These are phyloP conservation scores for Raillietiella orientalis DNA, from an alignment of 2,888 invertebrate species.

Conservation along the genomic window DNA sequence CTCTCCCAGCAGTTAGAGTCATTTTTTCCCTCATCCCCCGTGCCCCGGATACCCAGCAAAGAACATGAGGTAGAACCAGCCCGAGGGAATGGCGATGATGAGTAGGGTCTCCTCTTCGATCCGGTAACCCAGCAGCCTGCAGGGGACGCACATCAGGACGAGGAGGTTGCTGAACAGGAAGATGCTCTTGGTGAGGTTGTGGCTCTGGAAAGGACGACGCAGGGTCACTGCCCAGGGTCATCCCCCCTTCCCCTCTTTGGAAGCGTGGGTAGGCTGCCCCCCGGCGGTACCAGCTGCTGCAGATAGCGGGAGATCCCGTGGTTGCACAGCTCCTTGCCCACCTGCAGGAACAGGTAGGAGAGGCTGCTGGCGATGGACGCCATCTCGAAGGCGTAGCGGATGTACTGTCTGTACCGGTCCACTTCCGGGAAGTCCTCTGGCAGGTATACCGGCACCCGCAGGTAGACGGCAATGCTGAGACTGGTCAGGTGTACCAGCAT, in stretches of 20 bases:
- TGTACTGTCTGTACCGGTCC: too few relatives aligned
- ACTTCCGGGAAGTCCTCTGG: too few relatives aligned
- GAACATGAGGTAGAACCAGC: conserved; percentile 93
- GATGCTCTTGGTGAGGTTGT: conserved; percentile 77
- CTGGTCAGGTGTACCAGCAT: conserved; percentile 54
- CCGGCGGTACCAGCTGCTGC: conserved; percentile 79
- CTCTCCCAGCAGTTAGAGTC: background rate
- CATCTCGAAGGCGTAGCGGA: conserved; percentile 43
- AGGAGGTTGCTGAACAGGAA: conserved; percentile 69
- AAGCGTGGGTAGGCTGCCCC: too few relatives aligned
- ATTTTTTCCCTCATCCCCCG: background rate
- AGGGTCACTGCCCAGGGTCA: too few relatives aligned
- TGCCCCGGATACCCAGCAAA: conserved; percentile 57
- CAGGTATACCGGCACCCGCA: too few relatives aligned
- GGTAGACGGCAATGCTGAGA: conserved; percentile 63
- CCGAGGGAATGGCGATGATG: conserved; percentile 68
- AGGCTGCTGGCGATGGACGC: conserved; percentile 55
- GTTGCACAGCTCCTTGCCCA: conserved; percentile 75
- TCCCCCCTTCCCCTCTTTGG: too few relatives aligned
- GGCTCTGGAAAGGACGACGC: conserved; percentile 27
- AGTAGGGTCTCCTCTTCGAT: conserved; percentile 67
- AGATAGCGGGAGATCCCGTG: conserved; percentile 67
- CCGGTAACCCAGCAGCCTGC: conserved; percentile 20
- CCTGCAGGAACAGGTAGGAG: conserved; percentile 60
- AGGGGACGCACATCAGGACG: conserved; percentile 62